Conservation (phyloP, 2,113 vertebrate genomes). For the Condylura cristata region DNA sequence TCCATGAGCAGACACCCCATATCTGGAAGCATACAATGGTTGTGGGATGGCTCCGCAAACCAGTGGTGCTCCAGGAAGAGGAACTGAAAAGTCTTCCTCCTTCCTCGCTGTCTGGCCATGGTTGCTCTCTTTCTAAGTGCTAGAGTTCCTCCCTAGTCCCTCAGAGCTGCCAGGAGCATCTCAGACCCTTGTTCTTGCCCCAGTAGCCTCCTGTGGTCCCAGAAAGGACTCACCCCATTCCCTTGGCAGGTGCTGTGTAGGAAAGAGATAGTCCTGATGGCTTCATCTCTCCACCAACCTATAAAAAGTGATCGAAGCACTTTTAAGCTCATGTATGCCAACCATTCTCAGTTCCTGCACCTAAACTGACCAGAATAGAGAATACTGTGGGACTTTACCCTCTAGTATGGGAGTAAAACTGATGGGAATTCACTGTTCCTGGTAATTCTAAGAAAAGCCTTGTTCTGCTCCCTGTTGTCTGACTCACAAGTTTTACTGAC, state of each 20-base stretch:
- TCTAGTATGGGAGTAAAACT: not conserved
- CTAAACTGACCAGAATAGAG: not conserved
- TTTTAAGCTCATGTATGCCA: not conserved
- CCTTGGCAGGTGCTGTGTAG: not conserved
- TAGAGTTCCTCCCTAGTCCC: not conserved
- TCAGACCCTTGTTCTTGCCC: not conserved
- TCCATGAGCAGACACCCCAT: no score
- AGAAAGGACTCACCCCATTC: not conserved
- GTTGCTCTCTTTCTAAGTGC: not conserved
- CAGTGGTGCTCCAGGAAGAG: not conserved
- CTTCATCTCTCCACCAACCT: not conserved
- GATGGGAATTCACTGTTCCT: not conserved
- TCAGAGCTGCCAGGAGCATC: not conserved
- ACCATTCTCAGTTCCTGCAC: not conserved
- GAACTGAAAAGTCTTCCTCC: not conserved
- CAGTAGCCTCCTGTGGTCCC: not conserved
- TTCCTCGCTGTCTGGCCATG: not conserved
- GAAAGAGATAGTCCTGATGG: not conserved
- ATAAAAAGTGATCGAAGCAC: not conserved
- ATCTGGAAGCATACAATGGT: not conserved
- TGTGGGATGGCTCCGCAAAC: not conserved
- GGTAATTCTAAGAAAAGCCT: constrained; percentile 48
- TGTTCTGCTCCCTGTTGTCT: not conserved
- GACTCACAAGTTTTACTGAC: not conserved
- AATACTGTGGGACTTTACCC: not conserved